phyloP scores from a whole-genome alignment of 1,140 invertebrate species.

The Ooceraea biroi region DNA sequence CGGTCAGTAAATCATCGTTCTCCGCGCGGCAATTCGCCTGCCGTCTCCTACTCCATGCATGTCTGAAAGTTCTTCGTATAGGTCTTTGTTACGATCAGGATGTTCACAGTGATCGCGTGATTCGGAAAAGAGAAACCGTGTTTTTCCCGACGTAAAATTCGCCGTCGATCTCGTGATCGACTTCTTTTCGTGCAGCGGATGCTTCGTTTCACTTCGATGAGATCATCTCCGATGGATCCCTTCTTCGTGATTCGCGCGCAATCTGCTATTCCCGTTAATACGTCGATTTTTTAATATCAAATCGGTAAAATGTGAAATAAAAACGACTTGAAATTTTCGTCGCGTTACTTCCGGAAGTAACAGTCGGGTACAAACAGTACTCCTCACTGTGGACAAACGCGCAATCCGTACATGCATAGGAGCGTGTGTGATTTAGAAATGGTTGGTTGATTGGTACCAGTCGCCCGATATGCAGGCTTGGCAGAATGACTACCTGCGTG shows the following conservation, averaged over 20 bases:
- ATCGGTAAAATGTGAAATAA: neutral
- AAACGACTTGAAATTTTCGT: slow-evolving; percentile 14
- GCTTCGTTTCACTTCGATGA: too few relatives aligned
- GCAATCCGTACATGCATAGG: slow-evolving; percentile 84
- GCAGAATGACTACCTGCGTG: slow-evolving; percentile 99
- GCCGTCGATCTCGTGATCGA: neutral
- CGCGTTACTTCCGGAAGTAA: slow-evolving; percentile 62
- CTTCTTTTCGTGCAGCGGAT: too few relatives aligned
- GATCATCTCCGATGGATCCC: too few relatives aligned
- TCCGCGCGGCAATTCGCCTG: slow-evolving; percentile 57
- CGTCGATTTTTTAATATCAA: too few relatives aligned
- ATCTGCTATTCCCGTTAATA: too few relatives aligned
- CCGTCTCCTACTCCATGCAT: slow-evolving; percentile 81
- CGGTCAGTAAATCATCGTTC: slow-evolving; percentile 91
- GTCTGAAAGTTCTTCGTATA: slow-evolving; percentile 78
- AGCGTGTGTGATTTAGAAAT: slow-evolving; percentile 85
- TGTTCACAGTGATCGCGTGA: slow-evolving; percentile 78
- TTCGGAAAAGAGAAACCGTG: neutral
- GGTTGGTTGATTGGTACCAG: slow-evolving; percentile 89
- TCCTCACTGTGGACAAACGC: slow-evolving; percentile 69
- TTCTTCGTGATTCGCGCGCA: too few relatives aligned
- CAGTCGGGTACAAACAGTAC: slow-evolving; percentile 20
- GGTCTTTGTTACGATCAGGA: slow-evolving; percentile 64
- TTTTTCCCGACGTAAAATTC: neutral
- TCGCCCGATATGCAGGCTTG: slow-evolving; percentile 97